Base-by-base conservation (phyloP, 2,888 invertebrate genomes). In the Acronicta psi region DNA sequence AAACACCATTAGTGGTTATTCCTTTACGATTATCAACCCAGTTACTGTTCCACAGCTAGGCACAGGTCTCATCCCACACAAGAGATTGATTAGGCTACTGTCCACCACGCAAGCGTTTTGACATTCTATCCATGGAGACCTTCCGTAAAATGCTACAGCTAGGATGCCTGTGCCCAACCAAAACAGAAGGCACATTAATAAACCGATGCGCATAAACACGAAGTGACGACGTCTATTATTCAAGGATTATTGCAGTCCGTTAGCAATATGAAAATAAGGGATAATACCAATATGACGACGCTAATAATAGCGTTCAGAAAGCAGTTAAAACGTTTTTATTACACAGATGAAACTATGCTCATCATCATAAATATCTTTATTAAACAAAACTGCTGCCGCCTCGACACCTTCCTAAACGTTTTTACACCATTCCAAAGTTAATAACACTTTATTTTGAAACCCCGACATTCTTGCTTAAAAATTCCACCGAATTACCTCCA, bases 351-450 rank as follows among this genome's bases (percentile, higher is more conserved):
- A 65, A 71, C 72, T 71, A 58, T 50, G 53, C 14, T 53, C 71
- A 43, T 67, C 51, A 65, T 65, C 50, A 54, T 68, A 71, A 71
- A 67, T 71, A 67, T 70, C 57, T 70, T 67, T 59, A 65, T 71
- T 71, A 59, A 58, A 71, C 53, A 65, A 65, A 71, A 44, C 59
- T 65, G 66, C 71, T 70, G 16, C 52, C 18, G 29, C 50, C 66
- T 59, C 54, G 43, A 54, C 66, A 71, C 65, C 55, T 69, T 50
- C 45, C 49, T 36, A 57, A 67, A 71, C 71, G 50, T 65, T 68
- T 71, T 68, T 41, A 51, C 58, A 59, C 50, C 66, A 71, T 71
- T 59, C 29, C 38, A 51, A 59, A 71, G 66, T 68, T 71, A 65
- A 71, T 71, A 68, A 59, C 67, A 66, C 59, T 65, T 38, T 59